Conservation (phyloP, 2,113 vertebrate genomes). For the Nothoprocta pentlandii region DNA sequence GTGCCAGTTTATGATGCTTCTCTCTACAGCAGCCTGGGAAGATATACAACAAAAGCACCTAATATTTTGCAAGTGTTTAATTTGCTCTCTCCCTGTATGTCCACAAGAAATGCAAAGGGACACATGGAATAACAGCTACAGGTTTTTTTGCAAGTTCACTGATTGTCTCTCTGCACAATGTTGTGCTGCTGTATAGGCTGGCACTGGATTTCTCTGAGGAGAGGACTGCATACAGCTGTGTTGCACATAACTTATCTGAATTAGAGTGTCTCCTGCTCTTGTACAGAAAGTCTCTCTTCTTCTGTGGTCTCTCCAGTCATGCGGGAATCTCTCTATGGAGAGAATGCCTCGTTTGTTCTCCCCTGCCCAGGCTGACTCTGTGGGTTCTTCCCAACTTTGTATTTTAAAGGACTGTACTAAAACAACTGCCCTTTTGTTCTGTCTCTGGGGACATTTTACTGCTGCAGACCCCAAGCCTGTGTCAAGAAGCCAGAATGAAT, state of each 20-base stretch:
- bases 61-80: neutral
- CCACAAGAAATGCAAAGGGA: neutral
- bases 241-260: neutral
- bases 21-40: neutral
- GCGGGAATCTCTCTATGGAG: neutral
- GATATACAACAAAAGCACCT: neutral
- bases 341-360: neutral
- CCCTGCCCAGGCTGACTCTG: neutral
- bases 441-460: neutral
- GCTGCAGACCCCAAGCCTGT: slow-evolving; percentile 28
- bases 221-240: neutral
- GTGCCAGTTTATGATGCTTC: neutral
- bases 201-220: neutral
- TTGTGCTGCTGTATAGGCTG: neutral
- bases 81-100: accelerated
- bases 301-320: neutral
- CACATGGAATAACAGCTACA: neutral
- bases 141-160: neutral
- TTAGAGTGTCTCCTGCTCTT: neutral
- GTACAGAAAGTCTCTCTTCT: neutral
- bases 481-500: slow-evolving; percentile 44
- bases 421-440: slow-evolving; percentile 34
- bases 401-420: slow-evolving; percentile 26
- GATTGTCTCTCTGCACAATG: neutral
- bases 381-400: neutral